These are phyloP conservation scores for Drosophila trapezifrons DNA, from an alignment of 1,140 invertebrate genomes.

Conservation along the genomic window DNA sequence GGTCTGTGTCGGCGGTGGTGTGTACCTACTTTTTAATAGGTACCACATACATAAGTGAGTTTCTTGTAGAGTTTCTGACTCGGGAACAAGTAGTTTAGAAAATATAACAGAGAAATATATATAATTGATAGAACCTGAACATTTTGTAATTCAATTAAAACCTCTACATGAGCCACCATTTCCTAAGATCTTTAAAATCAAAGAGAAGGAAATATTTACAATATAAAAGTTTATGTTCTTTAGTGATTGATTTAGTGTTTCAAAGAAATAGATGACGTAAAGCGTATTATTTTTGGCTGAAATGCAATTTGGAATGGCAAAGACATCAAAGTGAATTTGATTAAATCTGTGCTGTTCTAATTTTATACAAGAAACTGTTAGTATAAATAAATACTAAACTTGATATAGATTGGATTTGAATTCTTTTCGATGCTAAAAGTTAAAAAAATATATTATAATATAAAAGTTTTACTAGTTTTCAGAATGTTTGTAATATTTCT, in stretches of 20 bases:
- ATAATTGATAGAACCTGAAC: too few relatives aligned
- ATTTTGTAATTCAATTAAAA: background rate
- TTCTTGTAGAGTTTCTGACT: too few relatives aligned
- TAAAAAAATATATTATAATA: background rate
- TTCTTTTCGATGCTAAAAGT: background rate
- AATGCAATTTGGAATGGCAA: too few relatives aligned
- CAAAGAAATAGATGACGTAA: background rate
- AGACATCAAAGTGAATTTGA: background rate
- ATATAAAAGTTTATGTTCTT: background rate
- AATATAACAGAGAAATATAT: too few relatives aligned
- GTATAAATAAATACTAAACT: background rate
- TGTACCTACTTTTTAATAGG: background rate
- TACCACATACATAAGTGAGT: too few relatives aligned
- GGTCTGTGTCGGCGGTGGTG: background rate
- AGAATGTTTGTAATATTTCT: too few relatives aligned
- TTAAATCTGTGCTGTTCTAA: background rate
- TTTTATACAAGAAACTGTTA: background rate
- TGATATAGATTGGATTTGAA: background rate
- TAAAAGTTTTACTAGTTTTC: too few relatives aligned
- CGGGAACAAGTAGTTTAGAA: too few relatives aligned
- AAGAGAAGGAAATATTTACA: background rate
- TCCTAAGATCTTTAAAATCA: constrained; percentile 2
- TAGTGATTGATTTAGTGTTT: constrained; percentile 21
- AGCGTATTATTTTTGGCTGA: background rate
- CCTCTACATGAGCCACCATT: background rate